phyloP scores from a whole-genome alignment of 2,888 invertebrate species.

The Melanotus villosus region DNA sequence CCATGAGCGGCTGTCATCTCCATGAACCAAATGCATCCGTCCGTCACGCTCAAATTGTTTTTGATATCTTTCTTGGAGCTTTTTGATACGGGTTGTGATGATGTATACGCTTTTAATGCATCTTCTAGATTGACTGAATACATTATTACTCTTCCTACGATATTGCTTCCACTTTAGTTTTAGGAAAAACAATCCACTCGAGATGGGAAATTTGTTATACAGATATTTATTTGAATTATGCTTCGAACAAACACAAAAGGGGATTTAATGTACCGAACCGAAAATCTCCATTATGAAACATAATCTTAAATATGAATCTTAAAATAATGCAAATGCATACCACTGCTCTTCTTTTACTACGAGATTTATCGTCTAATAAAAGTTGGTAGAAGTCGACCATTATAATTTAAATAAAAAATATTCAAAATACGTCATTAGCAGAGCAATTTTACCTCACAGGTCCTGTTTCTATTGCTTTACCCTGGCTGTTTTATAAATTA shows the following conservation, averaged over 20 bases:
- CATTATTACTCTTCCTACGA: slow-evolving; percentile 34
- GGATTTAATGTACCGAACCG: slow-evolving; percentile 9
- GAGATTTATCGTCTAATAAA: no score
- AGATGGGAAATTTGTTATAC: slow-evolving; percentile 23
- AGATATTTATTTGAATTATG: slow-evolving; percentile 15
- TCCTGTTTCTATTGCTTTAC: no score
- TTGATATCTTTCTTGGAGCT: slow-evolving; percentile 52
- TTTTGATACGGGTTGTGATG: slow-evolving; percentile 47
- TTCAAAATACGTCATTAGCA: no score
- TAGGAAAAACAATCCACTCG: slow-evolving; percentile 32
- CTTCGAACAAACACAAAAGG: slow-evolving; percentile 12
- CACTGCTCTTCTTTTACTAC: no score
- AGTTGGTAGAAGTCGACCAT: no score
- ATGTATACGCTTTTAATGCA: slow-evolving; percentile 47
- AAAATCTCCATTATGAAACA: slow-evolving; percentile 7
- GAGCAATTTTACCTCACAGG: no score
- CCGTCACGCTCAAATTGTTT: slow-evolving; percentile 57
- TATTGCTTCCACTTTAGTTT: slow-evolving; percentile 26
- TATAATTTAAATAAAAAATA: no score
- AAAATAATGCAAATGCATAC: no score
- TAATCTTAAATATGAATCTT: neutral
- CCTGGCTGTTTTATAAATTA: no score
- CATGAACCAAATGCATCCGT: slow-evolving; percentile 60
- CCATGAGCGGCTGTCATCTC: slow-evolving; percentile 60
- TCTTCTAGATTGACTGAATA: slow-evolving; percentile 45